Evolutionary conservation across 2,888 invertebrate genomes (phyloP).

Genomic region (Ichneumoninae sp.): DNA sequence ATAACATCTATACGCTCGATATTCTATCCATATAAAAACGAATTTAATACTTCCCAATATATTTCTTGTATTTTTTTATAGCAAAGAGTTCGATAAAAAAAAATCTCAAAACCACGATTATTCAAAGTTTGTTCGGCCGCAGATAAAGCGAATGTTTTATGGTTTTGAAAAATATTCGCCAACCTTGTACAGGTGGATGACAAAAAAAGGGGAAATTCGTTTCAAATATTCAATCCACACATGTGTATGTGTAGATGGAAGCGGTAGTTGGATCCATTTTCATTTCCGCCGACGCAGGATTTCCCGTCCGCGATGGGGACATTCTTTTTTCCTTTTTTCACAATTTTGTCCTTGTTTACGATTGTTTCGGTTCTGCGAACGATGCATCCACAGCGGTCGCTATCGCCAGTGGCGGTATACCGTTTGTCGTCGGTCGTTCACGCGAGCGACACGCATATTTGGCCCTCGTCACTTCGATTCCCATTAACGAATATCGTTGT

Average conservation of each 20-base stretch:
- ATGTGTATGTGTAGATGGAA: conserved; percentile 18
- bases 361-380: conserved; percentile 12
- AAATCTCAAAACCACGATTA: conserved; percentile 7
- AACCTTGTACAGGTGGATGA: conserved; percentile 1
- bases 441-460: background rate
- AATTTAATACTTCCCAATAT: background rate
- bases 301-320: conserved; percentile 6
- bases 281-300: conserved; percentile 54
- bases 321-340: conserved; percentile 18
- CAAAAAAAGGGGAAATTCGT: background rate
- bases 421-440: background rate
- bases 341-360: conserved; percentile 34
- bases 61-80: background rate
- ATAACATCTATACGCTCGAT: no score
- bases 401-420: no score
- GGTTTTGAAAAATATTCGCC: conserved; percentile 51
- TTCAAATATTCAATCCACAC: conserved; percentile 48
- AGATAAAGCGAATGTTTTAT: conserved; percentile 38
- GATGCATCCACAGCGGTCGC: conserved; percentile 1
- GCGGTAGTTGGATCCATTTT: conserved; percentile 44
- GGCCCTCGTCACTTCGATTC: background rate
- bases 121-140: conserved; percentile 17
- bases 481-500: background rate
- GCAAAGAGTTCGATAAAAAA: conserved; percentile 5
- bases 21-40: no score